Evolutionary conservation across 2,888 invertebrate species (phyloP).

Genomic region (Sepioteuthis lessoniana): DNA sequence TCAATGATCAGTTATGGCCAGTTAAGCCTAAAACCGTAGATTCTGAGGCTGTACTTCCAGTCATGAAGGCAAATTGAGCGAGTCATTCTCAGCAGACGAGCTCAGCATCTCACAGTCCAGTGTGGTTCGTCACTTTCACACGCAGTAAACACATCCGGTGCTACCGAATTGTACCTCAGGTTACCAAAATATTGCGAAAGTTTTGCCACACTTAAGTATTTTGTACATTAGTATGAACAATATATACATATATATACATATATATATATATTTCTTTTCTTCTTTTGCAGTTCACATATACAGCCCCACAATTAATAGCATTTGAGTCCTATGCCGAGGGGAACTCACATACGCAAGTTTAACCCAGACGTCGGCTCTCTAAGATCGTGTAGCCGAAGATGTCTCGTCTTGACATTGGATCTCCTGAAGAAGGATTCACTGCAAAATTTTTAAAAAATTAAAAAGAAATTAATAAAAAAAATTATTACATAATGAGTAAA

Average conservation of each 20-base stretch:
- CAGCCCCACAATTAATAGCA: constrained; percentile 60
- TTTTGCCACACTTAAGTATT: no score
- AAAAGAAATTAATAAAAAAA: not conserved
- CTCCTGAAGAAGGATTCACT: constrained; percentile 21
- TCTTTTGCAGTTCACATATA: constrained; percentile 61
- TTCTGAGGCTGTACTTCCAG: no score
- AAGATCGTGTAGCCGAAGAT: constrained; percentile 33
- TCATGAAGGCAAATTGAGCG: no score
- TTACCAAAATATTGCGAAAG: no score
- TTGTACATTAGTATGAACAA: no score
- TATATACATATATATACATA: not conserved
- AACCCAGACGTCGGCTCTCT: constrained; percentile 45
- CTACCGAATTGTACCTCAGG: no score
- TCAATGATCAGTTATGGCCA: no score
- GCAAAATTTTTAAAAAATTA: not conserved
- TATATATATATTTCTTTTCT: not conserved
- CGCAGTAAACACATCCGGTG: no score
- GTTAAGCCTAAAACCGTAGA: no score
- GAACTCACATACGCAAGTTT: constrained; percentile 57
- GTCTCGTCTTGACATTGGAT: constrained; percentile 23
- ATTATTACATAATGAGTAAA: not conserved
- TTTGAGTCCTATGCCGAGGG: constrained; percentile 60
- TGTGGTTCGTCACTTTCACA: no score
- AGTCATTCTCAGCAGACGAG: no score
- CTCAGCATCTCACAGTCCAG: no score